These are phyloP conservation scores for Leptobrachium ailaonicum DNA, from an alignment of 2,113 vertebrate genomes.

Conservation along the genomic window DNA sequence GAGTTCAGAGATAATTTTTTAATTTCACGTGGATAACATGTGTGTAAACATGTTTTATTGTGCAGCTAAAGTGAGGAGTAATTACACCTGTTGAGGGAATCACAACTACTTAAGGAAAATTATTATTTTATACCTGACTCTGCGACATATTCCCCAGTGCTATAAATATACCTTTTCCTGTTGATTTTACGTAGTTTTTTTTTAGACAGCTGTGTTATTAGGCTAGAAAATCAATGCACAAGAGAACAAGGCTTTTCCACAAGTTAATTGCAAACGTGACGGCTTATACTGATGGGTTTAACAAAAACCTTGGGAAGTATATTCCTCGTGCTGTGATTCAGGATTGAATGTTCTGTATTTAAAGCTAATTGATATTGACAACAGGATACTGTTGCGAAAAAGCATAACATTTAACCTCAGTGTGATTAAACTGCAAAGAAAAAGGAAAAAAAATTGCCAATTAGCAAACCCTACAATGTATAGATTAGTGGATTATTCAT, in stretches of 20 bases:
- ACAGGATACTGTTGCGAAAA: conserved; percentile 39
- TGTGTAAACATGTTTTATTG: not conserved
- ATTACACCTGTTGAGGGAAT: conserved; percentile 34
- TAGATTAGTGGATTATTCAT: conserved; percentile 10
- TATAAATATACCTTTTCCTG: conserved; percentile 25
- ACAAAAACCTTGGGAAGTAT: conserved; percentile 41
- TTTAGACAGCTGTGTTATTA: conserved; percentile 40
- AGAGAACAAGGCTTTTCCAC: conserved; percentile 37
- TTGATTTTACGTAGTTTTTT: conserved; percentile 43
- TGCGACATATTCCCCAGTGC: too few relatives aligned
- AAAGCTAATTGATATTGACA: conserved; percentile 48
- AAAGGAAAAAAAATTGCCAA: not conserved
- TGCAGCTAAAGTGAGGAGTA: conserved; percentile 2
- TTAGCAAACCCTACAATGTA: conserved; percentile 33
- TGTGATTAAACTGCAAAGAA: conserved; percentile 38
- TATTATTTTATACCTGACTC: too few relatives aligned
- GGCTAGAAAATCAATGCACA: conserved; percentile 47
- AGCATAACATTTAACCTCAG: conserved; percentile 44
- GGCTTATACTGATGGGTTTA: conserved; percentile 34
- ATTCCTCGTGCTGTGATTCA: conserved; percentile 39
- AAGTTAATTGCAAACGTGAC: conserved; percentile 42
- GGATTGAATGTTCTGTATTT: conserved; percentile 38
- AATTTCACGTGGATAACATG: too few relatives aligned
- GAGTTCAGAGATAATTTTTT: too few relatives aligned
- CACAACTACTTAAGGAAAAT: conserved; percentile 28